Conservation (phyloP, 1,140 invertebrate genomes). For the Brachionus asplanchnoidis region DNA sequence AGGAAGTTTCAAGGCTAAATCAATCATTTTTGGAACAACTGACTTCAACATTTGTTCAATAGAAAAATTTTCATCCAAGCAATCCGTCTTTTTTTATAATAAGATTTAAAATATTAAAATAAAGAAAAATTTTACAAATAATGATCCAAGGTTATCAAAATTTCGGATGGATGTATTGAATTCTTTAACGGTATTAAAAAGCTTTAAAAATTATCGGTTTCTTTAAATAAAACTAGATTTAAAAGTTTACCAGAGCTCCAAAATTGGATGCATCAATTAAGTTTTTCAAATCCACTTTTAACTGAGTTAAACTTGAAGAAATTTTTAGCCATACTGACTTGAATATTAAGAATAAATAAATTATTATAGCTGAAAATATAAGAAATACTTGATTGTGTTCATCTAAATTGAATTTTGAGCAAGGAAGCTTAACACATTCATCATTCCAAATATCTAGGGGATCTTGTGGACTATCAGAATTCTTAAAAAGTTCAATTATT, state of each 20-base stretch:
- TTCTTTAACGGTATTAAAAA: neutral
- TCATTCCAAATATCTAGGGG: neutral
- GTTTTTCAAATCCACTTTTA: neutral
- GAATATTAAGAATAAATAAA: neutral
- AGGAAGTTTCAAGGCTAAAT: conserved; percentile 7
- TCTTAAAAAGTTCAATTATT: neutral
- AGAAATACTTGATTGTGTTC: neutral
- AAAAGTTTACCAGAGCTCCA: neutral
- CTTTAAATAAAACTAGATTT: neutral
- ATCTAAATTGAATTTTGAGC: neutral
- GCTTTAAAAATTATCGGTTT: neutral
- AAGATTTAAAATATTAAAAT: neutral
- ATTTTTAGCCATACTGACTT: neutral
- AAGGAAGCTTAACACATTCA: neutral
- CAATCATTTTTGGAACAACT: conserved; percentile 21
- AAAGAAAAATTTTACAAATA: neutral
- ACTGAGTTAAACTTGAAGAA: neutral
- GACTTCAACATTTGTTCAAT: neutral
- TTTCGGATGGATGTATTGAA: neutral
- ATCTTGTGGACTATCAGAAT: neutral
- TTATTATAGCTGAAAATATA: neutral
- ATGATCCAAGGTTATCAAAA: neutral
- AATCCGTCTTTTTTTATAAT: neutral
- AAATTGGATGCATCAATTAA: neutral
- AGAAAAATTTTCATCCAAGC: neutral